Conservation (phyloP, 2,113 vertebrate species). For the Aptenodytes patagonicus region DNA sequence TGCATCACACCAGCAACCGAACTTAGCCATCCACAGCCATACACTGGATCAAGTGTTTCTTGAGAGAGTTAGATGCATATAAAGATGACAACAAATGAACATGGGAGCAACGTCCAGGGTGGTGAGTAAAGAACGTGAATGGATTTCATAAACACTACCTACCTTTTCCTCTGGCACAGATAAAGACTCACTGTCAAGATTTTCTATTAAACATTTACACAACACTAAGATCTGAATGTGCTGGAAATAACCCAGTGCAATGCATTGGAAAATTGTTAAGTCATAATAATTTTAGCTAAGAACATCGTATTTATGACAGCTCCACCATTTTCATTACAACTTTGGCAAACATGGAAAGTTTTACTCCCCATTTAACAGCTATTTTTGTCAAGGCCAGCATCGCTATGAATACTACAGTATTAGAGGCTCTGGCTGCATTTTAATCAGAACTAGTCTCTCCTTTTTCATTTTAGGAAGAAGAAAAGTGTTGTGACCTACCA, state of each 20-base stretch:
- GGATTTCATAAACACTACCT: not conserved
- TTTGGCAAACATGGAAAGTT: conserved; percentile 54
- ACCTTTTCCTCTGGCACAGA: not conserved
- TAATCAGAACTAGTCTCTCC: not conserved
- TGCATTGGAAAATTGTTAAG: conserved; percentile 50
- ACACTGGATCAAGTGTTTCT: not conserved
- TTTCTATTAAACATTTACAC: conserved; percentile 38
- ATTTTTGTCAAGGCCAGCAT: conserved; percentile 47
- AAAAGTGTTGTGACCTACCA: not conserved
- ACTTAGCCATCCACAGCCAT: not conserved
- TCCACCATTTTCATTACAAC: conserved; percentile 56
- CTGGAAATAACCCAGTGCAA: conserved; percentile 33
- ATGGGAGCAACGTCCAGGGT: not conserved
- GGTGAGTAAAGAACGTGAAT: not conserved
- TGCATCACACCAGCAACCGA: not conserved
- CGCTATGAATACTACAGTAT: not conserved
- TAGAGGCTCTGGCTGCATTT: conserved; percentile 32
- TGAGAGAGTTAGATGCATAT: not conserved
- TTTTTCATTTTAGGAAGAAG: not conserved
- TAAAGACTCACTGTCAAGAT: not conserved
- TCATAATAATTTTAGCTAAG: conserved; percentile 46
- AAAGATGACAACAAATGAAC: not conserved
- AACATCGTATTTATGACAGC: conserved; percentile 34
- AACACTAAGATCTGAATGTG: not conserved
- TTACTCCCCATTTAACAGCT: conserved; percentile 62